Evolutionary conservation across 2,888 invertebrate genomes (phyloP), one percentile per base, ranked within the genome.

Genomic region (Gandaritis pyraliata): DNA sequence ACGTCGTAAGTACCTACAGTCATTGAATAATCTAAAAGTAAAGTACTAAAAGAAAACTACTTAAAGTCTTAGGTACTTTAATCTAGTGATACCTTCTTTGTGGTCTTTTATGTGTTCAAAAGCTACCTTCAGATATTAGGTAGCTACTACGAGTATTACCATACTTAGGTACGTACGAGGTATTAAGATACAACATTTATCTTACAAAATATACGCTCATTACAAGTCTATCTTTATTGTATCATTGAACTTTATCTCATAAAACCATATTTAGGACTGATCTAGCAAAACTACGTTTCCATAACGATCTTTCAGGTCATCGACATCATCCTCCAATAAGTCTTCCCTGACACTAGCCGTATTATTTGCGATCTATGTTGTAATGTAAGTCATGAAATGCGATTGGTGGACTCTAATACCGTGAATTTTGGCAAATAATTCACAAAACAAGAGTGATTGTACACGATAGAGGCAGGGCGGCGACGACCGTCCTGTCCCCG

Each of bases 391-490:
- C 52, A 70, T 62, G 58, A 65, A 67, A 70, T 62, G 58, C 58
- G 61, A 68, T 70, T 56, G 64, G 70, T 60, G 61, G 70, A 71
- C 70, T 69, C 47, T 76, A 77, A 65, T 75, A 79, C 73, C 73
- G 72, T 61, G 69, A 80, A 77, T 61, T 79, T 81, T 75, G 72
- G 73, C 74, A 74, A 78, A 82, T 80, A 78, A 77, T 75, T 74
- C 73, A 75, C 72, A 73, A 63, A 78, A 80, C 75, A 74, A 74
- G 72, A 80, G 74, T 78, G 78, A 77, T 81, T 76, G 80, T 80
- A 78, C 80, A 80, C 80, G 83, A 80, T 72, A 81, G 72, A 71
- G 72, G 73, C 56, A 65, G 79, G 85, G 84, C 77, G 85, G 86
- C 72, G 86, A 84, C 77, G 73, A 62, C 70, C 73, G 83, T 64